Base-by-base conservation (phyloP, 1,140 invertebrate genomes). In the Megalonaias nervosa region DNA sequence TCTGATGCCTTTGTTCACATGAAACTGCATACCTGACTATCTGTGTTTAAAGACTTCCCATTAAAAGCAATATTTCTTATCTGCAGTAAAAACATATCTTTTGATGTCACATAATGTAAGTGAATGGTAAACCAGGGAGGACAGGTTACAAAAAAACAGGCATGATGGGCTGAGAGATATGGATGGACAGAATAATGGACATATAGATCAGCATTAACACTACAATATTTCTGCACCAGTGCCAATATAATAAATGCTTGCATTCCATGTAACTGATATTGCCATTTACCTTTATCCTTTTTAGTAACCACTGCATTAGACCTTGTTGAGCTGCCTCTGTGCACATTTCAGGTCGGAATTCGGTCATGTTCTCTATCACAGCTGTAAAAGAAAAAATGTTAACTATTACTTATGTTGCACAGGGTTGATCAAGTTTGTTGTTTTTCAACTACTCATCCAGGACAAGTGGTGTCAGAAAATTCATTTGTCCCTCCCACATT, bases 301-400 rank as follows among this genome's bases (percentile, higher is more conserved):
- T 97, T 1, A 99, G 90, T 31, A 99, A 91, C 97, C 98, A 99
- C 77, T 94, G 93, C 82, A 99, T 90, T 19, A 99, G 92, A 38
- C 97, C 98, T 91, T 98, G 96, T 79, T 93, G 90, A 17, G 91
- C 95, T 67, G 96, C 95, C 87, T 98, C 96, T 23, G 93, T 87
- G 84, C 95, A 95, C 38, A 98, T 92, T 81, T 98, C 95, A 68
- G 95, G 94, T 68, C 94, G 93, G 77, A 98, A 95, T 91, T 99
- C 98, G 59, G 91, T 85, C 48, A 94, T 85, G 77, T 92, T 92
- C 82, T 93, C 92, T 72, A 93, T 85, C 58, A 93, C 91, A 62
- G 86, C 91, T 91, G 79, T 55, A 85, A 80, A 4, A 74, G 31
- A 78, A 65, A 62, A 67, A 48, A 48, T 5, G 5, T 48, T 4